A percentile compares a stretch with the other conserved stretches of the same genome.
Conservation (phyloP, 2,888 invertebrate genomes). For the Hypsopygia costalis region DNA sequence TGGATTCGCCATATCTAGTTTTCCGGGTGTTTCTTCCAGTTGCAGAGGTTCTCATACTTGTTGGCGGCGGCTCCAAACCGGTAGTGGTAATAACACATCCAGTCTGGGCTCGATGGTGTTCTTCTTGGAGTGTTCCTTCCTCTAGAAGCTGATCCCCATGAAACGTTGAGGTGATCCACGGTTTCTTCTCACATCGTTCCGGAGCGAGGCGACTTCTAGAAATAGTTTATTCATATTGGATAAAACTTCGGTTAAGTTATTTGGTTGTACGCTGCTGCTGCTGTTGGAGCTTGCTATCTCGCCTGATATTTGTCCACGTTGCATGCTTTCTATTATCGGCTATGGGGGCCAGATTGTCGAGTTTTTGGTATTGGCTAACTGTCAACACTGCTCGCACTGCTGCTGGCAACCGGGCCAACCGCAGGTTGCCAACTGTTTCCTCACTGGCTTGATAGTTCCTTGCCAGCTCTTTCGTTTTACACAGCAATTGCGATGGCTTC, state of each 20-base stretch:
- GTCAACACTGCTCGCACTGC: slow-evolving; percentile 1
- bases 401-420: background rate
- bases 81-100: background rate
- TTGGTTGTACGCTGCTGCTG: background rate
- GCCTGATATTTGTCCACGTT: background rate
- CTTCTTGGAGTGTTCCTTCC: background rate
- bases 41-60: background rate
- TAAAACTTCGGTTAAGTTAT: background rate
- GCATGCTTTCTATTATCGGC: background rate
- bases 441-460: background rate
- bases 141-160: background rate
- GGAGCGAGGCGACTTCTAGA: background rate
- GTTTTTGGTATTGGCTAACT: background rate
- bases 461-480: slow-evolving; percentile 3
- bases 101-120: background rate
- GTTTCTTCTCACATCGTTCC: background rate
- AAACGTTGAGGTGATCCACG: background rate
- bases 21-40: no score
- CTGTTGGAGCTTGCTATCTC: background rate
- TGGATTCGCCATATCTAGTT: no score
- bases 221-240: background rate
- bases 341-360: background rate
- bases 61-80: background rate
- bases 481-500: slow-evolving; percentile 7
- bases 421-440: background rate